Evolutionary conservation across 2,797 vertebrate genomes (phyloP).

Genomic region (Coendou prehensilis): DNA sequence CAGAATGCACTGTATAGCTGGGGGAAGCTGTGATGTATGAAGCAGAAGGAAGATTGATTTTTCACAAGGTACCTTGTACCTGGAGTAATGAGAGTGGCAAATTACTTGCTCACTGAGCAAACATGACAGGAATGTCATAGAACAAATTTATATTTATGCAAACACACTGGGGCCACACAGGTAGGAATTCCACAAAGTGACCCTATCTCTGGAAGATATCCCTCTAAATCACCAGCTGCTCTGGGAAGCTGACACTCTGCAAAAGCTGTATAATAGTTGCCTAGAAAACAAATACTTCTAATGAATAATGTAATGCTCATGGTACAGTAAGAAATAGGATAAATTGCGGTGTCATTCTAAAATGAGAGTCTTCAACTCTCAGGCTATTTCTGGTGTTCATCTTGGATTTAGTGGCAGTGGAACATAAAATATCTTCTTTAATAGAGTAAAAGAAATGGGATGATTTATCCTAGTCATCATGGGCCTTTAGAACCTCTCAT

Average conservation of each 20-base stretch:
- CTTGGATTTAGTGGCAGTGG: constrained; percentile 80
- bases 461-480: constrained; percentile 80
- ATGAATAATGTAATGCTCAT: constrained; percentile 87
- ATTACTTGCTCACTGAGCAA: constrained; percentile 88
- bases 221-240: constrained; percentile 79
- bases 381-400: constrained; percentile 81
- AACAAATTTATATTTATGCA: constrained; percentile 88
- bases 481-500: constrained; percentile 80
- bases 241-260: constrained; percentile 67
- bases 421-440: constrained; percentile 83
- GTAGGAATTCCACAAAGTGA: constrained; percentile 83
- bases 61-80: constrained; percentile 85
- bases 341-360: constrained; percentile 83
- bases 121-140: constrained; percentile 88
- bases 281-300: constrained; percentile 79
- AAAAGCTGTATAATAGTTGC: constrained; percentile 72
- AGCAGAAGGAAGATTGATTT: constrained; percentile 88
- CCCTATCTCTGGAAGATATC: constrained; percentile 81
- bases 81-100: constrained; percentile 87
- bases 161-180: constrained; percentile 76
- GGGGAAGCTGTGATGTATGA: constrained; percentile 86
- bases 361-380: constrained; percentile 75
- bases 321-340: constrained; percentile 79
- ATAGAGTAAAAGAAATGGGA: constrained; percentile 77
- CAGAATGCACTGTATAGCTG: constrained; percentile 75